Conservation (phyloP, 1,140 invertebrate species). For the Temnothorax curvispinosus region DNA sequence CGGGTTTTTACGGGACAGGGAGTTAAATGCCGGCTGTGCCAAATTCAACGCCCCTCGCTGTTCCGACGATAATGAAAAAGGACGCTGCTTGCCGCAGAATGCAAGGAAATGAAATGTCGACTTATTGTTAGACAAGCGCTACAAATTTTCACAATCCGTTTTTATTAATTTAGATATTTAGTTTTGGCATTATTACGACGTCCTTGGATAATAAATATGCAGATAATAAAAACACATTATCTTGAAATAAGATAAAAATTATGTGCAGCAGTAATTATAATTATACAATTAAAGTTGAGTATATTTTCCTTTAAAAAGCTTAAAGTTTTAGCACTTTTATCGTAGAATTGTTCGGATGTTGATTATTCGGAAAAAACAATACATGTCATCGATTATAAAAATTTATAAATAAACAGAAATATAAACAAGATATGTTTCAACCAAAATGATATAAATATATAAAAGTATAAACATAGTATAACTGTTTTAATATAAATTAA, state of each 20-base stretch:
- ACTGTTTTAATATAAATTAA: slow-evolving; percentile 26
- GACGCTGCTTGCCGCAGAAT: not conserved
- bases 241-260: not conserved
- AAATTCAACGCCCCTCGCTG: slow-evolving; percentile 23
- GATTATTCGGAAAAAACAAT: not conserved
- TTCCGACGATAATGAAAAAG: slow-evolving; percentile 46
- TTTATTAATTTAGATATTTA: not conserved
- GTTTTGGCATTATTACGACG: not conserved
- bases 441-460: not conserved
- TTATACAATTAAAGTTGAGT: slow-evolving; percentile 4
- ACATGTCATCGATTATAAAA: not conserved
- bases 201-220: not conserved
- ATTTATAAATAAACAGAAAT: not conserved
- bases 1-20: slow-evolving; percentile 10
- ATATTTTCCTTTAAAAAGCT: not conserved
- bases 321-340: not conserved
- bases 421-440: not conserved
- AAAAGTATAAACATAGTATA: not conserved
- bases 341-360: not conserved
- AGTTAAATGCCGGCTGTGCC: slow-evolving; percentile 36
- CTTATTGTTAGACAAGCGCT: not conserved
- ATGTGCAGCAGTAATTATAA: not conserved
- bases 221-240: not conserved
- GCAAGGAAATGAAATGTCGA: slow-evolving; percentile 31
- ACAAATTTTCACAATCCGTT: slow-evolving; percentile 7